Evolutionary conservation across 2,888 invertebrate species (phyloP).

Genomic region (Cecidostiba fungosa): DNA sequence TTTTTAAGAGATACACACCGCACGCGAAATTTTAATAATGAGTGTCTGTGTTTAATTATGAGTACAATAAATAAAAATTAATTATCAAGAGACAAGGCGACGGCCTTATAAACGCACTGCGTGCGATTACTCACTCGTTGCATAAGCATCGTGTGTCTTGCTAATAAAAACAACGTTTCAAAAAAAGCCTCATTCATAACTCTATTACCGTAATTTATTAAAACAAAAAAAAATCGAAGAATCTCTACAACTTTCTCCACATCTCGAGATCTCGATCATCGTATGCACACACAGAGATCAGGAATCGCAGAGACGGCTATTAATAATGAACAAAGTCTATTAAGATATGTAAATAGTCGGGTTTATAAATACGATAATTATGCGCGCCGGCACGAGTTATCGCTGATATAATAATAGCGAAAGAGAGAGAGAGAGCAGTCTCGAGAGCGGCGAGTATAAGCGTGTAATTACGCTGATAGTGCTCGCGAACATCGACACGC

Average conservation of each 20-base stretch:
- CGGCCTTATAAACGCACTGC: background rate
- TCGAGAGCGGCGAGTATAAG: background rate
- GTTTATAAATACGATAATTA: constrained; percentile 49
- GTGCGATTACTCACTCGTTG: background rate
- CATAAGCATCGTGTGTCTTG: background rate
- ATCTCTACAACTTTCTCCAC: background rate
- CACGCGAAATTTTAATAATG: background rate
- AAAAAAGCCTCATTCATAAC: background rate
- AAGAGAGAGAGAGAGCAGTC: background rate
- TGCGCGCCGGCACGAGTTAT: constrained; percentile 33
- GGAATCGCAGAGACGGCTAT: background rate
- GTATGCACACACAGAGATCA: background rate
- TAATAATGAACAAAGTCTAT: constrained; percentile 20
- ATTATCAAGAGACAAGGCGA: background rate
- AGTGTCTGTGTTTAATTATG: too few relatives aligned
- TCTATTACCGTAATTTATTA: background rate
- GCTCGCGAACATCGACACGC: background rate
- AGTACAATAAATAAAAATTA: background rate
- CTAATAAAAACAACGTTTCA: background rate
- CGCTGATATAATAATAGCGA: constrained; percentile 50
- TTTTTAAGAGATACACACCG: too few relatives aligned
- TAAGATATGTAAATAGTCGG: constrained; percentile 40
- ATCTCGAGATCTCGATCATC: background rate
- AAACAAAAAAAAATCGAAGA: background rate
- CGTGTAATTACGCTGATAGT: constrained; percentile 40